Evolutionary conservation across 2,888 invertebrate genomes (phyloP).

Genomic region (Temnothorax rugatulus): DNA sequence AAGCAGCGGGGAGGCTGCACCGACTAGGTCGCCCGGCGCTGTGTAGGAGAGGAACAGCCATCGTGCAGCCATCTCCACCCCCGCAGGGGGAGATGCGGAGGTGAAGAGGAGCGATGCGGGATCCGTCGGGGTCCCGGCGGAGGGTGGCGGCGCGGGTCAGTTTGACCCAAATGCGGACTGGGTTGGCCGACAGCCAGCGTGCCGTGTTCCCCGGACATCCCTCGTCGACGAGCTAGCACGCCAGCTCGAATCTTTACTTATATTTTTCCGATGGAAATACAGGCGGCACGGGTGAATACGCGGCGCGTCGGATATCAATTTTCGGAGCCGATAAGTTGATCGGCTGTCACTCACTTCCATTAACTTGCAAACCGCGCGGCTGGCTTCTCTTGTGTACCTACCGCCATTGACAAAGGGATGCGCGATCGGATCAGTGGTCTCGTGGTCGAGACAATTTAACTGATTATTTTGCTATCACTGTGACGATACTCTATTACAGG

Average conservation of each 20-base stretch:
- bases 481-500: not conserved
- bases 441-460: conserved; percentile 17
- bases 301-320: conserved; percentile 75
- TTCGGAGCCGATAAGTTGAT: conserved; percentile 78
- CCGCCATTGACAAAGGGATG: conserved; percentile 12
- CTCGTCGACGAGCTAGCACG: conserved; percentile 46
- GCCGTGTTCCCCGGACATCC: conserved; percentile 74
- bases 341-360: conserved; percentile 64
- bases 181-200: conserved; percentile 82
- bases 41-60: not conserved
- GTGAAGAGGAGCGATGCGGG: not conserved
- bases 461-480: conserved; percentile 5
- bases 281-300: conserved; percentile 50
- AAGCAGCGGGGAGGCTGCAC: not conserved
- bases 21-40: not conserved
- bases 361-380: conserved; percentile 47
- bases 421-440: conserved; percentile 6
- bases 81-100: conserved; percentile 3
- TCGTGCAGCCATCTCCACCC: not conserved
- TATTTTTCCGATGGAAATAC: conserved; percentile 56
- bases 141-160: conserved; percentile 48
- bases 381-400: not conserved
- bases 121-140: not conserved
- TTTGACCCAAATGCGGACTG: conserved; percentile 81
- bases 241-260: conserved; percentile 63